Base-by-base conservation (phyloP, 2,888 invertebrate genomes). In the Drosophila siamana region DNA sequence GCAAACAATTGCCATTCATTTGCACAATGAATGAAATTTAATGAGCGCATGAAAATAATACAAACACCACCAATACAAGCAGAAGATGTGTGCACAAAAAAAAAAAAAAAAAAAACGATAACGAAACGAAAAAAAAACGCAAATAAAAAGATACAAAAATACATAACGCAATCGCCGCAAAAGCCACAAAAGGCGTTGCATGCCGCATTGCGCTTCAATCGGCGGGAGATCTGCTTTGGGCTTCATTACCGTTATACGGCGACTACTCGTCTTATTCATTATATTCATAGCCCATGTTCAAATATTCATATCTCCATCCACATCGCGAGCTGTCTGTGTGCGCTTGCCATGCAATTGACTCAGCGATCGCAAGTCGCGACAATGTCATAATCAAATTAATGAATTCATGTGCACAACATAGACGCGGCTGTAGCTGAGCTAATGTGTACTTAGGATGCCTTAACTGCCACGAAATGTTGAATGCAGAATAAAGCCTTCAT, bases 11-110 rank as follows among this genome's bases (percentile, higher is more conserved):
- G 70, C 69, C 75, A 80, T 82, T 80, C 83, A 83, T 83, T 86
- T 80, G 71, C 78, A 74, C 78, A 86, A 74, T 83, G 83, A 83
- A 83, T 80, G 64, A 68, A 74, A 70, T 79, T 79, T 73, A 86
- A 81, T 70, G 80, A 77, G 71, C 65, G 57, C 56, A 59, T 60
- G 46, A 69, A 74, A 46, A 52, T 61, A 66, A 69, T 70, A 73
- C 61, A 62, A 68, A 71, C 51, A 67, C 44, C 24, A 24, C 6
- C 4, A 26, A 7, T 61, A 65, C 36, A 38, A n/a, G 26, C 5
- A 15, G 28, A 28, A 28, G n/a, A 28, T 9, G n/a, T 11, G 28
- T 26, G 40, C 11, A 50, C 6, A 24, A 33, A 16, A 33, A 71
- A 50, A 50, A 51, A 66, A 54, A 48, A 57, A 26, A 56, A 54